Conservation (phyloP, 2,888 invertebrate species). For the Drosophila suboccidentalis region DNA sequence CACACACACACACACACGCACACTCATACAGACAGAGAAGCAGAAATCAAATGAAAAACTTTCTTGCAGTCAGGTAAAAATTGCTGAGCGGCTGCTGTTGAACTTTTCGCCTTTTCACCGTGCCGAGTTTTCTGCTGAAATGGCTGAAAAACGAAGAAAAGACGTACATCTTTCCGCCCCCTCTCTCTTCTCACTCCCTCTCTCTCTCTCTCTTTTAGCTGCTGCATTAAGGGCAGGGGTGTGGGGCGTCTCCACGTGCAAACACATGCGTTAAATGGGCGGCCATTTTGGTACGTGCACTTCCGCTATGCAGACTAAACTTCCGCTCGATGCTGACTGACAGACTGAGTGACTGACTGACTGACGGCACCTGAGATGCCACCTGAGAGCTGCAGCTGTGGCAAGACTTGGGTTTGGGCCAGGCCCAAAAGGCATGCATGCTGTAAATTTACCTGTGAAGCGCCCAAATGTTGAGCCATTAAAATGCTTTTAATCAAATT, state of each 20-base stretch:
- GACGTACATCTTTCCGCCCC: slow-evolving; percentile 19
- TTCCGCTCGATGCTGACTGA: slow-evolving; percentile 47
- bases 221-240: slow-evolving; percentile 4
- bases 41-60: slow-evolving; percentile 79
- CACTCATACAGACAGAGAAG: slow-evolving; percentile 21
- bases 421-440: slow-evolving; percentile 46
- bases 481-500: slow-evolving; percentile 82
- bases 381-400: slow-evolving; percentile 6
- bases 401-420: neutral
- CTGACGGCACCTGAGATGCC: slow-evolving; percentile 17
- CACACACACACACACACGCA: slow-evolving; percentile 23
- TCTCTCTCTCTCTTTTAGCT: neutral
- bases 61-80: slow-evolving; percentile 79
- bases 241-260: slow-evolving; percentile 41
- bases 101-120: slow-evolving; percentile 75
- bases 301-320: slow-evolving; percentile 67
- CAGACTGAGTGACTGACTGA: slow-evolving; percentile 14
- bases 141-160: slow-evolving; percentile 65
- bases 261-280: slow-evolving; percentile 78
- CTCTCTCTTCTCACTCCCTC: too few species aligned
- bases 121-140: slow-evolving; percentile 74
- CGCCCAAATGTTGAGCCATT: slow-evolving; percentile 67
- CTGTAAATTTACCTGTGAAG: slow-evolving; percentile 57
- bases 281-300: slow-evolving; percentile 59
- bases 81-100: slow-evolving; percentile 73